Conservation (phyloP, 2,888 invertebrate species). For the Rotaria socialis region DNA sequence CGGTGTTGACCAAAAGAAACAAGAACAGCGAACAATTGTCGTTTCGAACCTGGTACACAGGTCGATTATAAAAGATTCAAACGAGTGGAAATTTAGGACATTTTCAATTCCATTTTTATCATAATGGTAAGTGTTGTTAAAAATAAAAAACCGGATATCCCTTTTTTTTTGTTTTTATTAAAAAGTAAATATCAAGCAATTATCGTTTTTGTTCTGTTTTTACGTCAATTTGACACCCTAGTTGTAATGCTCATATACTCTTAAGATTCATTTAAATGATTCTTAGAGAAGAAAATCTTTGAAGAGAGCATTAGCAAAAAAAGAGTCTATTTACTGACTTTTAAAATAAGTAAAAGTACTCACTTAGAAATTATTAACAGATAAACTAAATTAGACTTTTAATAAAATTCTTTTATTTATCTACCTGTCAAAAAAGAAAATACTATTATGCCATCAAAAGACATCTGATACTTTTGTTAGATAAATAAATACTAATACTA, state of each 20-base stretch:
- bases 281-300: neutral
- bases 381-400: neutral
- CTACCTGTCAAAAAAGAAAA: neutral
- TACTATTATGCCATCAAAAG: neutral
- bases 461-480: neutral
- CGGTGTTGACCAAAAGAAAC: neutral
- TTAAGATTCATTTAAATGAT: neutral
- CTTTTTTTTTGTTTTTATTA: neutral
- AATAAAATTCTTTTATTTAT: neutral
- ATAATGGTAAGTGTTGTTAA: neutral
- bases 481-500: neutral
- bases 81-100: neutral
- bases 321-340: neutral
- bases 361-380: neutral
- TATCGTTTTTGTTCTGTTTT: neutral
- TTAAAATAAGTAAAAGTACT: neutral
- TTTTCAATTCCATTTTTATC: neutral
- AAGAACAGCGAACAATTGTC: neutral
- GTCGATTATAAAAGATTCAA: neutral
- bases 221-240: neutral
- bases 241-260: neutral
- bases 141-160: neutral
- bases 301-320: neutral
- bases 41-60: conserved; percentile 2
- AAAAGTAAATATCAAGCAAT: neutral